Conservation (phyloP, 2,113 vertebrate species). For the Marmota monax region DNA sequence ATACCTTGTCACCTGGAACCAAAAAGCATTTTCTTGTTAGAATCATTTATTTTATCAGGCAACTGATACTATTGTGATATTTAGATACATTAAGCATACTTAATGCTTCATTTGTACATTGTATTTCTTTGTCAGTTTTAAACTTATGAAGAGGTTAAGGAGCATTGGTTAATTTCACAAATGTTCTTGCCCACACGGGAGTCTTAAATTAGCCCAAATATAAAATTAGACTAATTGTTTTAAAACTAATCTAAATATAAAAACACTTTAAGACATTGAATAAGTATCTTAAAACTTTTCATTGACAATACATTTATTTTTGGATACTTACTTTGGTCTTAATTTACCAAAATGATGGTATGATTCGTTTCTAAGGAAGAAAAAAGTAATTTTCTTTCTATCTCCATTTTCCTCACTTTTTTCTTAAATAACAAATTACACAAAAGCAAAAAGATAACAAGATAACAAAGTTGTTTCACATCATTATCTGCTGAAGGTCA, state of each 20-base stretch:
- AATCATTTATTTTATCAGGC: neutral
- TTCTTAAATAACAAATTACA: conserved; percentile 1
- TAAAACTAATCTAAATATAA: neutral
- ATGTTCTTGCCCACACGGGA: neutral
- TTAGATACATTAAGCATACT: neutral
- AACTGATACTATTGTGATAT: neutral
- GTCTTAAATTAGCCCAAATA: conserved; percentile 29
- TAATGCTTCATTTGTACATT: conserved; percentile 21
- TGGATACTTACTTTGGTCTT: conserved; percentile 37
- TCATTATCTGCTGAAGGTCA: conserved; percentile 51
- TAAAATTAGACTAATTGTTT: conserved; percentile 15
- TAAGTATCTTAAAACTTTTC: conserved; percentile 49
- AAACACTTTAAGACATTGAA: neutral
- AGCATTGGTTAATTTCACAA: neutral
- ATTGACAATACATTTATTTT: neutral
- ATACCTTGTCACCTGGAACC: neutral
- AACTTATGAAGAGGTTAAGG: neutral
- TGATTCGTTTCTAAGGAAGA: conserved; percentile 55
- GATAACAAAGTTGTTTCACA: conserved; percentile 54
- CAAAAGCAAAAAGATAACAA: conserved; percentile 63
- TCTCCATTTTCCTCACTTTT: conserved; percentile 35
- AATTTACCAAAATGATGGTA: conserved; percentile 44
- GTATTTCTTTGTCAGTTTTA: neutral
- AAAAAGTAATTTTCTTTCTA: conserved; percentile 40
- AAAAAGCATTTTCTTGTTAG: neutral